Evolutionary conservation across 2,113 vertebrate genomes (phyloP).

Genomic region (Mobula hypostoma): DNA sequence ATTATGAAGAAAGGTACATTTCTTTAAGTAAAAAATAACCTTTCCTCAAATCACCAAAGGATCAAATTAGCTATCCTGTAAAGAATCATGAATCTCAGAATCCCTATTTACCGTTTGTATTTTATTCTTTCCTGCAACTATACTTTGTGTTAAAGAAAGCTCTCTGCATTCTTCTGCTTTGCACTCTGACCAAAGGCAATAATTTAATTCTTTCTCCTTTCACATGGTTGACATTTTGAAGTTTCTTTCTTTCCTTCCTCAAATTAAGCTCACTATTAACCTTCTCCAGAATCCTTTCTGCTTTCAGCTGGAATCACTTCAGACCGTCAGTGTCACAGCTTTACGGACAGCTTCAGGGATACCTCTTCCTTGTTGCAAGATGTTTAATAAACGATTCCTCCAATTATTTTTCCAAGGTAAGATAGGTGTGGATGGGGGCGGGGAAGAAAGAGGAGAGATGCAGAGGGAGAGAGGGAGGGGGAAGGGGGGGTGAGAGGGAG

Average conservation of each 20-base stretch:
- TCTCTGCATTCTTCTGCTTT: not conserved
- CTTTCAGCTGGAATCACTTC: not conserved
- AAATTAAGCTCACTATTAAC: slow-evolving; percentile 11
- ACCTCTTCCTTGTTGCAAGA: not conserved
- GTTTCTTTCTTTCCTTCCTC: not conserved
- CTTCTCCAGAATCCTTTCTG: not conserved
- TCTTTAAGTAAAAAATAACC: not conserved
- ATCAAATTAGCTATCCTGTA: not conserved
- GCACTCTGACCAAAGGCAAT: not conserved
- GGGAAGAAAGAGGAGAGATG: too few relatives aligned
- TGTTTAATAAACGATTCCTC: not conserved
- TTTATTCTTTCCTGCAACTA: not conserved
- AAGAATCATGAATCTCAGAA: not conserved
- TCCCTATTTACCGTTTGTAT: not conserved
- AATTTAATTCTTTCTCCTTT: not conserved
- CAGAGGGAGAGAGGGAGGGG: too few relatives aligned
- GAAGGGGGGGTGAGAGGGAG: too few relatives aligned
- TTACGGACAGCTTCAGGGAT: not conserved
- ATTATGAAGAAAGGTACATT: not conserved
- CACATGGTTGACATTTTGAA: not conserved
- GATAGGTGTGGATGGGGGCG: too few relatives aligned
- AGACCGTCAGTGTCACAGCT: not conserved
- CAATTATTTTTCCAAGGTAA: not conserved
- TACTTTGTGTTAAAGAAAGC: not conserved
- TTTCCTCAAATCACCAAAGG: not conserved